Base-by-base conservation (phyloP, 2,113 vertebrate species). In the Ctenomys sociabilis region DNA sequence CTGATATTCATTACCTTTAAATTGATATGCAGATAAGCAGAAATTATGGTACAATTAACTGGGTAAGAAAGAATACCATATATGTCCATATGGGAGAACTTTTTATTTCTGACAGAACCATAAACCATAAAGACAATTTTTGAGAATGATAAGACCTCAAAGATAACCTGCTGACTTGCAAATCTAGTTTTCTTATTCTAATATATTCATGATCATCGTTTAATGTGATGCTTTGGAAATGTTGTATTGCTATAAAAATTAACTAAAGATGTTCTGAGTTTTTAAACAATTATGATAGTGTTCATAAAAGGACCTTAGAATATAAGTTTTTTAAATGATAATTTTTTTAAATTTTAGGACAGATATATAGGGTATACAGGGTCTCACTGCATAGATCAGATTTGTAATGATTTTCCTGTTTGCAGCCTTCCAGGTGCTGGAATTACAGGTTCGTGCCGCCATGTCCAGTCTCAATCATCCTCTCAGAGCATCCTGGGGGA, bases 1-100 rank as follows among this genome's bases (percentile, higher is more conserved):
- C 95, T 98, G 97, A 93, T 97, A 95, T 98, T 98, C 96, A 97
- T 97, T 97, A 95, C 96, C 91, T 95, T 97, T 94, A 97, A 98
- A 98, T 97, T 87, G 95, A 97, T 97, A 98, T 95, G 93, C 88
- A 98, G 97, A 97, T 96, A 97, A 97, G 96, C 95, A 95, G 77
- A 93, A 97, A 97, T 98, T 98, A 97, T 97, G 87, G 94, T 85
- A 95, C 85, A 96, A 93, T 97, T 97, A 97, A 94, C 92, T 86
- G 78, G 88, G 91, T 96, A 30, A 64, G 87, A 95, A 94, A 91
- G 75, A 87, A 66, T 59, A 95, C 12, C 40, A 49, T 97, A 85
- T 93, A 94, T 85, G 88, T 95, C 93, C 85, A 96, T 97, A 97
- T 97, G 96, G 92, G 94, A 96, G 68, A 95, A 88, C 77, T 75